phyloP scores from a whole-genome alignment of 2,888 invertebrate species.

The Vandiemenella viatica region DNA sequence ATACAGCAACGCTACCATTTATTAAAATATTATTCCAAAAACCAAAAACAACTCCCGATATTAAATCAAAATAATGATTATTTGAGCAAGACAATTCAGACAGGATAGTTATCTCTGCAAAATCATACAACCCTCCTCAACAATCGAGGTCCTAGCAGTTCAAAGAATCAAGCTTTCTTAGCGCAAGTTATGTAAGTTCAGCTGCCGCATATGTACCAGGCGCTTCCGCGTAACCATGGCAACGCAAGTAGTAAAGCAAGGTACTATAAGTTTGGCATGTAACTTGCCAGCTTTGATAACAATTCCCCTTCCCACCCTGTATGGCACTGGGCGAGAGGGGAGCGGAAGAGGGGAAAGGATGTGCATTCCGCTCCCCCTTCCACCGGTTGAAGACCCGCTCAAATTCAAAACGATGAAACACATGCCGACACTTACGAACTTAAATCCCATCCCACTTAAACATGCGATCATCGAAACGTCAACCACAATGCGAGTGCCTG shows the following conservation, averaged over 20 bases:
- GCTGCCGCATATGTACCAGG: slow-evolving; percentile 18
- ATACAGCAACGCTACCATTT: no score
- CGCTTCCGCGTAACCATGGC: slow-evolving; percentile 24
- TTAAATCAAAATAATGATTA: neutral
- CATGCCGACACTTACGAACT: slow-evolving; percentile 8
- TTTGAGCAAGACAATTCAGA: no score
- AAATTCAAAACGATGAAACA: slow-evolving; percentile 13
- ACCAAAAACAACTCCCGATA: neutral
- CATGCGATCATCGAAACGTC: slow-evolving; percentile 2
- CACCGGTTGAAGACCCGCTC: slow-evolving; percentile 10
- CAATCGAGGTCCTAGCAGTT: neutral
- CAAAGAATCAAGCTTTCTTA: neutral
- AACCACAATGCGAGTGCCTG: neutral
- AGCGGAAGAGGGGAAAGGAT: slow-evolving; percentile 4
- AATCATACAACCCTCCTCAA: no score
- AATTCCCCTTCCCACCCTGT: slow-evolving; percentile 3
- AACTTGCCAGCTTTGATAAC: slow-evolving; percentile 9
- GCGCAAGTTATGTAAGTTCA: neutral
- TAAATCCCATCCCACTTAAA: slow-evolving; percentile 1
- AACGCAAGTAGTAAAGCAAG: slow-evolving; percentile 1
- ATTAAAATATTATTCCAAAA: no score
- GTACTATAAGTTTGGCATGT: slow-evolving; percentile 2
- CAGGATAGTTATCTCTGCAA: no score
- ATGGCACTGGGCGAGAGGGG: neutral
- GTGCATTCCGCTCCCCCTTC: slow-evolving; percentile 4